Conservation (phyloP, 1,140 invertebrate genomes). For the Temnothorax nylanderi region DNA sequence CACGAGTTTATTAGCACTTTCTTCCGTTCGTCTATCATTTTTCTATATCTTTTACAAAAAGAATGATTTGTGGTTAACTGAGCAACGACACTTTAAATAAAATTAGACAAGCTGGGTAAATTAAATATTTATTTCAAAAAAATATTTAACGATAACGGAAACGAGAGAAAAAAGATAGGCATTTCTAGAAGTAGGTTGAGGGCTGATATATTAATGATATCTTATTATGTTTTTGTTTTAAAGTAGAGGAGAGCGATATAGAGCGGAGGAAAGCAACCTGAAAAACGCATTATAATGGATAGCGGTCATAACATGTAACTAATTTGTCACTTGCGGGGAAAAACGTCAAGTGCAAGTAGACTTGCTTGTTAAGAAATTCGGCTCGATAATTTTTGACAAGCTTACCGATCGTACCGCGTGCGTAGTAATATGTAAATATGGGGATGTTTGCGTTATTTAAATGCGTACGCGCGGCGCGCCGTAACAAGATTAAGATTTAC, state of each 20-base stretch:
- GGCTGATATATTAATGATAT: background rate
- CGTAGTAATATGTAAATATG: constrained; percentile 38
- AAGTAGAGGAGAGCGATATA: background rate
- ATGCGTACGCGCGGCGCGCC: constrained; percentile 2
- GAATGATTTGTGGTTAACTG: background rate
- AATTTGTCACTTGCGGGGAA: background rate
- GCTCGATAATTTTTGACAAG: background rate
- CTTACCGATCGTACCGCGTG: background rate
- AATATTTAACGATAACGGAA: background rate
- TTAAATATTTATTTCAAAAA: background rate
- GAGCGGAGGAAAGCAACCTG: background rate
- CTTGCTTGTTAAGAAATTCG: constrained; percentile 8
- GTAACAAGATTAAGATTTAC: constrained; percentile 61
- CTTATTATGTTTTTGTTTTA: background rate
- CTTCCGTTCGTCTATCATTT: background rate
- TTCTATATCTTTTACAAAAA: background rate
- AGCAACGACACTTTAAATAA: background rate
- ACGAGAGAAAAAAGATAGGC: background rate
- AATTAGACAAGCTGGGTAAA: background rate
- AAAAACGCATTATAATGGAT: background rate
- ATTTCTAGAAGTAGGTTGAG: background rate
- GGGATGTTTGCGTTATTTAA: constrained; percentile 48
- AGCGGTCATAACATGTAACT: background rate
- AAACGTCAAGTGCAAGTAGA: background rate
- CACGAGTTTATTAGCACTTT: background rate